Base-by-base conservation (phyloP, 2,797 vertebrate species). In the Cichlasoma orientale region DNA sequence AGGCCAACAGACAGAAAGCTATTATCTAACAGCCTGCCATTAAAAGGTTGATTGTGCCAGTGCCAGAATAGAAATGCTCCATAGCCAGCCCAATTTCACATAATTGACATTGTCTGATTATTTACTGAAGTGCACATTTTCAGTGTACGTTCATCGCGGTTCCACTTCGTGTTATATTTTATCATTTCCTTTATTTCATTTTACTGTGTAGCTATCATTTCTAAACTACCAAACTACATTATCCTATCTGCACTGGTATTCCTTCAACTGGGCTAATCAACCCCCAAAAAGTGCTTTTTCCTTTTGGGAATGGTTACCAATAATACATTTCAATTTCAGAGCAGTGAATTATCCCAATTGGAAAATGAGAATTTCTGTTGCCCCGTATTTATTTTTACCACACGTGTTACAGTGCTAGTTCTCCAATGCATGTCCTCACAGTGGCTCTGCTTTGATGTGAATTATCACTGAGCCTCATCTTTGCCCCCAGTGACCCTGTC, bases 91-190 rank as follows among this genome's bases (percentile, higher is more conserved):
- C 94, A 93, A 94, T 96, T 95, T 95, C 75, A 90, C 84, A 86
- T 95, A 95, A 95, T 95, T 92, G 91, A 87, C 82, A 70, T 80
- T 50, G 85, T 90, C 88, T 92, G 92, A 94, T 95, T 95, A 92
- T 94, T 94, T 94, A 88, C 90, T 94, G 92, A 95, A 96, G 93
- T 94, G 94, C 90, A 91, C 90, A 90, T 93, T 92, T 94, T 83
- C 89, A 86, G 80, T 90, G 86, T 90, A 90, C 81, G 72, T 93
- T 94, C 88, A 95, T 94, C 87, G 92, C 84, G 87, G 90, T 85
- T 83, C 88, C 86, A 89, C 90, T 87, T 86, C 83, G 92, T 89
- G 90, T 90, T 94, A 91, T 92, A 93, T 93, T 93, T 93, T 85
- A 94, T 95, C 93, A 95, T 95, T 93, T 95, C 83, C 78, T 93